Base-by-base conservation (phyloP, 2,888 invertebrate genomes). In the Ectobius pallidus region DNA sequence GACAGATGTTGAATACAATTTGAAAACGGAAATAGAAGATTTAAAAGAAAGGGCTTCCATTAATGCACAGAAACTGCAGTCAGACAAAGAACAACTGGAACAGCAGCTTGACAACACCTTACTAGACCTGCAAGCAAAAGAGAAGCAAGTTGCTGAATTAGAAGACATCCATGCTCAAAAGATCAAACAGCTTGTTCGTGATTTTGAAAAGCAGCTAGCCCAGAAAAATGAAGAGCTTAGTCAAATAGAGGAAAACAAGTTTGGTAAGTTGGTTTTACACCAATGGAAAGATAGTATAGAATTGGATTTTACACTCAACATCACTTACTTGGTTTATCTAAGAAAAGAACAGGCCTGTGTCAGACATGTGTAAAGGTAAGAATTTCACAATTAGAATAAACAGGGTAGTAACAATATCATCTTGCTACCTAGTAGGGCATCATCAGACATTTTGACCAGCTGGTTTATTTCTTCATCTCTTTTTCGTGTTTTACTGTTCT, bases 171-270 rank as follows among this genome's bases (percentile, higher is more conserved):
- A 73, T 55, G 14, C 49, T 9, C 46, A 63, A 16, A 72, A 67
- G 69, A 73, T 73, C 14, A 73, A 73, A 32, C 69, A 71, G 61
- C 44, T 71, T 20, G 74, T 68, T 3, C 42, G 14, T 7, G 73
- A 75, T 32, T 74, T 73, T 69, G 74, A 74, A 20, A 69, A 71
- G 16, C 69, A 75, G 32, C 18, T 77, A 18, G 73, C 70, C 55
- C 62, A 75, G 9, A 71, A 73, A 63, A 74, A 75, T 65, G 75
- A 75, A 30, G 75, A 76, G 68, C 58, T 72, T 27, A 18, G 44
- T 70, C 62, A 71, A 39, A n/a, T 68, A 30, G 30, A 49, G 42
- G 34, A 71, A 18, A 68, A 61, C 20, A 71, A 63, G 42, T 61
- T 49, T 68, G 71, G 46, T 71, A 44, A 67, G 44, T 32, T 22